These are phyloP conservation scores for Colostygia pectinataria DNA, from an alignment of 2,888 invertebrate species.

Conservation along the genomic window DNA sequence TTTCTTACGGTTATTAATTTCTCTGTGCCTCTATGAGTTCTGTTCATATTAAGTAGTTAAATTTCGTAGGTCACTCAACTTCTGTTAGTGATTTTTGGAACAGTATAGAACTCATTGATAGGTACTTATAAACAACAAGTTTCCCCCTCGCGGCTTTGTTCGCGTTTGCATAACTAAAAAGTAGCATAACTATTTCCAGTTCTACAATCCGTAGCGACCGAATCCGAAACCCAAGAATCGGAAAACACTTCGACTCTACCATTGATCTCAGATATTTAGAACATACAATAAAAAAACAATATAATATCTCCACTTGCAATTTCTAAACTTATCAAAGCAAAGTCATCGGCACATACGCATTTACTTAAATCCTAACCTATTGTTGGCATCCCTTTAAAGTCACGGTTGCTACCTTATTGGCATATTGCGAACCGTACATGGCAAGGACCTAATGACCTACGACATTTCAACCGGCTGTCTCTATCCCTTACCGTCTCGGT, in stretches of 20 bases:
- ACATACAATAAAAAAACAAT: constrained; percentile 45
- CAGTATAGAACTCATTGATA: not conserved
- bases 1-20: constrained; percentile 82
- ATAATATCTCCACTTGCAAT: constrained; percentile 34
- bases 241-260: too few species aligned
- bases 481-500: constrained; percentile 52
- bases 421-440: constrained; percentile 79
- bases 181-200: too few species aligned
- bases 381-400: constrained; percentile 69
- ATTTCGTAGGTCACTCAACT: constrained; percentile 56
- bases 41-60: constrained; percentile 53
- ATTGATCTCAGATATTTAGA: too few species aligned
- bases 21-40: constrained; percentile 55
- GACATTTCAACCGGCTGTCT: constrained; percentile 76
- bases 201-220: too few species aligned
- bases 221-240: too few species aligned
- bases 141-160: too few species aligned
- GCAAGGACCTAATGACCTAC: constrained; percentile 80
- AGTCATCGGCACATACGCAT: constrained; percentile 56
- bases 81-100: constrained; percentile 17
- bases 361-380: constrained; percentile 61
- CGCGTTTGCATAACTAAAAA: too few species aligned
- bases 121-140: not conserved
- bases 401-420: constrained; percentile 80
- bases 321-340: constrained; percentile 63